Evolutionary conservation across 2,113 vertebrate genomes (phyloP).

Genomic region (Microcebus ravelobensis): DNA sequence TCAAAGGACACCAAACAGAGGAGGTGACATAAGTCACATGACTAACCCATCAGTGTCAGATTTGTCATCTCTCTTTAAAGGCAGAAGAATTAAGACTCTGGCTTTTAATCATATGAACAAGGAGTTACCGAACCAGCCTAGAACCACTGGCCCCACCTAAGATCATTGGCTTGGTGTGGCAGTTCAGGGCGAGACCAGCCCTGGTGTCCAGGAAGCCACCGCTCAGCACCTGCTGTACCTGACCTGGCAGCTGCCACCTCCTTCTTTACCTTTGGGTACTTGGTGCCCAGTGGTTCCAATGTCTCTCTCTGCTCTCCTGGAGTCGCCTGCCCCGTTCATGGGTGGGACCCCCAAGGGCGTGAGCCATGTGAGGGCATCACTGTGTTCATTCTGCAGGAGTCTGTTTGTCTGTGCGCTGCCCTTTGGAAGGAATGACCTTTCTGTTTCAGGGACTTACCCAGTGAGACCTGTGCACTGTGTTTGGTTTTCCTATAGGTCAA

Average conservation of each 20-base stretch:
- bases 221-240: fast-evolving
- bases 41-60: too few relatives aligned
- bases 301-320: not conserved
- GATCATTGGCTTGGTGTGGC: fast-evolving
- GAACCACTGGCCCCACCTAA: fast-evolving
- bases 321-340: fast-evolving
- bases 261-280: fast-evolving
- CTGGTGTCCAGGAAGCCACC: fast-evolving
- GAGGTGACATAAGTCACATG: not conserved
- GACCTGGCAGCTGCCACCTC: fast-evolving
- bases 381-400: fast-evolving
- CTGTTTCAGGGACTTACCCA: not conserved
- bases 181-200: fast-evolving
- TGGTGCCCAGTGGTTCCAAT: fast-evolving
- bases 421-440: not conserved
- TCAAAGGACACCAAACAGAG: too few relatives aligned
- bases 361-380: not conserved
- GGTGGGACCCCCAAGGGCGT: fast-evolving
- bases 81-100: not conserved
- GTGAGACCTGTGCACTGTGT: not conserved
- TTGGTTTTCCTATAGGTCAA: not conserved
- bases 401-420: not conserved
- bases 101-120: not conserved
- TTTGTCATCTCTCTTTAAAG: not conserved
- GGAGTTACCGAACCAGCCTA: fast-evolving